These are phyloP conservation scores for Nomada fucata DNA, from an alignment of 2,888 invertebrate species.

Conservation along the genomic window DNA sequence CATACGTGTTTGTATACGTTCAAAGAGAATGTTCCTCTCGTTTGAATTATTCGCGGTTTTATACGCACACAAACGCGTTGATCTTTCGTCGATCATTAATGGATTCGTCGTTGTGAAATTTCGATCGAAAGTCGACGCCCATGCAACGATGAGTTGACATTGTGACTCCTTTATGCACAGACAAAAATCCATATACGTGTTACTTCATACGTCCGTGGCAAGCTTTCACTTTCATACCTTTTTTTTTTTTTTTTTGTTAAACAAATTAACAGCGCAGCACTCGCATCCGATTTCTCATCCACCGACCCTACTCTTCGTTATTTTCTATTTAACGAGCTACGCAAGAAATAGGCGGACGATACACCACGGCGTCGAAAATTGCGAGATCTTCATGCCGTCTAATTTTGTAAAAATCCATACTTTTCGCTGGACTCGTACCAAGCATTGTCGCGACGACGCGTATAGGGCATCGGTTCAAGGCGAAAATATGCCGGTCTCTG, in stretches of 20 bases:
- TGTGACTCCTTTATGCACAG: constrained; percentile 28
- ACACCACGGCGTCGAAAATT: not conserved
- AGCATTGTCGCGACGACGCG: constrained; percentile 25
- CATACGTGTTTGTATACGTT: too few relatives aligned
- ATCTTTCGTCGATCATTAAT: not conserved
- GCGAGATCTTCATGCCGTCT: not conserved
- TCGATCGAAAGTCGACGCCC: not conserved
- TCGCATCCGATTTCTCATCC: not conserved
- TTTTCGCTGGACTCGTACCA: constrained; percentile 33
- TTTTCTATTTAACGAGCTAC: not conserved
- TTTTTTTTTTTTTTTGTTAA: not conserved
- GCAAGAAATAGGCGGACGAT: too few relatives aligned
- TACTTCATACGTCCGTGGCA: constrained; percentile 56
- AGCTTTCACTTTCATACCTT: constrained; percentile 41
- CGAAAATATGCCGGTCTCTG: constrained; percentile 48
- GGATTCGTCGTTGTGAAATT: not conserved
- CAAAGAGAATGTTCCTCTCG: not conserved
- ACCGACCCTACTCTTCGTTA: not conserved
- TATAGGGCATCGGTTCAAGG: constrained; percentile 51
- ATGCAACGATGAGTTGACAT: constrained; percentile 3
- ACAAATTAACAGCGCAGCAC: constrained; percentile 6
- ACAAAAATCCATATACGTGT: constrained; percentile 56
- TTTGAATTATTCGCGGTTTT: not conserved
- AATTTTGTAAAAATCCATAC: not conserved
- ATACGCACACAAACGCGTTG: not conserved